Conservation (phyloP, 2,113 vertebrate genomes). For the Merops nubicus region DNA sequence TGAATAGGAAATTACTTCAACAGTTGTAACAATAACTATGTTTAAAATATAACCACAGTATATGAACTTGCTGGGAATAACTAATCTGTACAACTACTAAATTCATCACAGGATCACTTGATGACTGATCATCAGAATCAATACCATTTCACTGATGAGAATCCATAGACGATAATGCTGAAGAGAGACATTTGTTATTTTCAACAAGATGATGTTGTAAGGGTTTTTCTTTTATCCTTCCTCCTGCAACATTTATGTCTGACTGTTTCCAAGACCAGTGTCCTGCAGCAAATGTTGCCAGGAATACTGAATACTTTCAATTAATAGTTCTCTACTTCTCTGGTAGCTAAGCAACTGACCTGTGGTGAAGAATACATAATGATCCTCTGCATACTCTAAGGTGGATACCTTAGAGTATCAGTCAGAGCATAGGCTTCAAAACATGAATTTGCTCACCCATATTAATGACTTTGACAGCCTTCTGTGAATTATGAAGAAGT, state of each 20-base stretch:
- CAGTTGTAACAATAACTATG: neutral
- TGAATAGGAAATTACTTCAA: slow-evolving; percentile 10
- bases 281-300: slow-evolving; percentile 74
- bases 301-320: slow-evolving; percentile 77
- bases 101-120: neutral
- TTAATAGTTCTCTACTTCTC: slow-evolving; percentile 78
- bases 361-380: slow-evolving; percentile 80
- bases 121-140: neutral
- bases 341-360: slow-evolving; percentile 83
- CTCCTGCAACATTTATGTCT: slow-evolving; percentile 62
- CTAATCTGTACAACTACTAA: neutral
- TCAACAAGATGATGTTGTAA: neutral
- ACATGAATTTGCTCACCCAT: neutral
- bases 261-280: slow-evolving; percentile 59
- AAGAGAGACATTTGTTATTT: neutral
- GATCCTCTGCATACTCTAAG: slow-evolving; percentile 63
- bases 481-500: neutral
- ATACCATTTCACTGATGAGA: neutral
- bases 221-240: slow-evolving; percentile 40
- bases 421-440: slow-evolving; percentile 19
- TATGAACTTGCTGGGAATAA: neutral
- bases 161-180: neutral
- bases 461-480: neutral
- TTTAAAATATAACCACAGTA: neutral
- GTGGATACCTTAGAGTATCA: slow-evolving; percentile 44